Evolutionary conservation across 2,888 invertebrate genomes (phyloP).

Genomic region (Ormyrus pomaceus): DNA sequence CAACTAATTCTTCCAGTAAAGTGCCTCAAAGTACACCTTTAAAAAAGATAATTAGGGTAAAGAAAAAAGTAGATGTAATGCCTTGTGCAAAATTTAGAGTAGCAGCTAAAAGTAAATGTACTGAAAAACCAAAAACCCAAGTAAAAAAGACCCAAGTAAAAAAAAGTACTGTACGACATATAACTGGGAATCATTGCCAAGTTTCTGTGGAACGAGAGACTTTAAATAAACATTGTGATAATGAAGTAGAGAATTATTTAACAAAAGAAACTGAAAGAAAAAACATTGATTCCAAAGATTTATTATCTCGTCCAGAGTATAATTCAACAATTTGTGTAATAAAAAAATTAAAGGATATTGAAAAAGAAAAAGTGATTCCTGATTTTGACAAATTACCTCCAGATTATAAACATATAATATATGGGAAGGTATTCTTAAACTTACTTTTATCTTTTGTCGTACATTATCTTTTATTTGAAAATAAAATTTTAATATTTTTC

Average conservation of each 20-base stretch:
- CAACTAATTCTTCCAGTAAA: neutral
- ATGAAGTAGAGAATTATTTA: neutral
- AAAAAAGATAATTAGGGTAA: neutral
- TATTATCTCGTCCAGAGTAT: slow-evolving; percentile 66
- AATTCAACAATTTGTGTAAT: slow-evolving; percentile 69
- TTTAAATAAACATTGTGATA: slow-evolving; percentile 12
- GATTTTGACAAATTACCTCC: slow-evolving; percentile 64
- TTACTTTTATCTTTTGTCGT: neutral
- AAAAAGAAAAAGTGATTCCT: slow-evolving; percentile 62
- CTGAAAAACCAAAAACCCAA: slow-evolving; percentile 45
- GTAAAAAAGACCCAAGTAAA: slow-evolving; percentile 61
- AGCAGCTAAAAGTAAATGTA: slow-evolving; percentile 20
- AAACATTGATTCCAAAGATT: slow-evolving; percentile 49
- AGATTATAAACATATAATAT: slow-evolving; percentile 62
- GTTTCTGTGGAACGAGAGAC: slow-evolving; percentile 61
- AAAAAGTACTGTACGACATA: slow-evolving; percentile 59
- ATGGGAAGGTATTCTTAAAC: slow-evolving; percentile 66
- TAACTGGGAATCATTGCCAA: slow-evolving; percentile 55
- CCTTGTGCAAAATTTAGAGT: slow-evolving; percentile 42
- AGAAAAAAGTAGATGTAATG: slow-evolving; percentile 18
- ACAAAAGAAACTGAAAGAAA: slow-evolving; percentile 4
- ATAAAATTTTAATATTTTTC: slow-evolving; percentile 31
- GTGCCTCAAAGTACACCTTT: neutral
- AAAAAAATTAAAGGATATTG: slow-evolving; percentile 63
- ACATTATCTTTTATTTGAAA: slow-evolving; percentile 1